Evolutionary conservation across 2,888 invertebrate genomes (phyloP), one percentile per base, ranked within the genome.

Genomic region (Lagria hirta): DNA sequence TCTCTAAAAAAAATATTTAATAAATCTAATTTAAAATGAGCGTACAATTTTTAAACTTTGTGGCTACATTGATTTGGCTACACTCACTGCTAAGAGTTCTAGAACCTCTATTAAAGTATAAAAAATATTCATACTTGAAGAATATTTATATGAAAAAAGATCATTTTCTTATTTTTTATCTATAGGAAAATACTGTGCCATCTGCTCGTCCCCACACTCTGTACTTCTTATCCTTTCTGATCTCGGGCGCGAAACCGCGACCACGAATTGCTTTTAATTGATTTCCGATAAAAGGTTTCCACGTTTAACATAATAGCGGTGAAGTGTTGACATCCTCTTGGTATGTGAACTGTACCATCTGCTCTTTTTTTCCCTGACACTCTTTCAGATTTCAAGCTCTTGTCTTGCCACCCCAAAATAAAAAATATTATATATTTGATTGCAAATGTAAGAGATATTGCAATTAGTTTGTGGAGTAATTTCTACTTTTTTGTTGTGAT

Each of bases 231-330:
- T 48, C 34, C 24, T 33, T 38, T 34, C 34, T 55, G 55, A 55
- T 53, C 55, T 53, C 54, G 51, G 57, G 52, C 52, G 48, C 52
- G 52, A 59, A 59, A 62, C 60, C 65, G 57, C 63, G 66, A 69
- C 68, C 67, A 65, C 64, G 68, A 68, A 66, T 68, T 66, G 65
- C 70, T 69, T 69, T 68, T 71, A 71, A 71, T 71, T 71, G 71
- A 70, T 71, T 71, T 70, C 65, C 70, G 65, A 70, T 71, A 70
- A 69, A 70, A 70, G 69, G 69, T 70, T 69, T 66, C 64, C 62
- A 47, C 67, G 66, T 70, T 70, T 69, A 66, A 66, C 66, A 68
- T 69, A 70, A 69, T 70, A 69, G 70, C 67, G 67, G 67, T 64
- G 58, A 69, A 69, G 69, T 67, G 69, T 66, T 67, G 68, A 70